These are phyloP conservation scores for Vespertilio murinus DNA, from an alignment of 2,797 vertebrate species.

Conservation along the genomic window DNA sequence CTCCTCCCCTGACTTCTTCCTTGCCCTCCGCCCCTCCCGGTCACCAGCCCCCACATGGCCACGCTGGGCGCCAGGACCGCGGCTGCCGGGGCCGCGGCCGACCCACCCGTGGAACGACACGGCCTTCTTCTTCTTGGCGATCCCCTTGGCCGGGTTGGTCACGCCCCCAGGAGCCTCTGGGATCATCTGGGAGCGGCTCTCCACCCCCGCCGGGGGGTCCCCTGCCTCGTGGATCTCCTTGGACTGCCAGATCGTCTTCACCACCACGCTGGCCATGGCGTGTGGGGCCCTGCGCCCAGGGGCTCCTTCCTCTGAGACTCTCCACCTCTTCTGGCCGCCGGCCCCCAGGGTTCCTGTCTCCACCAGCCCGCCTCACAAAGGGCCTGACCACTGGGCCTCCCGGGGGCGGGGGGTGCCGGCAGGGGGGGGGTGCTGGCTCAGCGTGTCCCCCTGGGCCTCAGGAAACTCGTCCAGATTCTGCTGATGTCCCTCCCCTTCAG, in stretches of 20 bases:
- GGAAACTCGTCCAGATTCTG: not conserved
- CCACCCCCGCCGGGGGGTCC: slow-evolving; percentile 46
- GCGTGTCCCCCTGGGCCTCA: not conserved
- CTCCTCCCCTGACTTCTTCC: not conserved
- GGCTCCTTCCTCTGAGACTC: slow-evolving; percentile 52
- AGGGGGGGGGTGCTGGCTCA: not conserved
- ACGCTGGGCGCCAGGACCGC: not conserved
- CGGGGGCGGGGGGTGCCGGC: not conserved
- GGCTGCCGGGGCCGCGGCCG: not conserved
- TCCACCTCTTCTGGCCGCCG: slow-evolving; percentile 42
- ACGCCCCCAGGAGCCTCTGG: slow-evolving; percentile 69
- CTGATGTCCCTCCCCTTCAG: not conserved
- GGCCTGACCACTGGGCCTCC: slow-evolving; percentile 62
- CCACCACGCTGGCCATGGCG: slow-evolving; percentile 79
- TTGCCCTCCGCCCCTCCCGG: not conserved
- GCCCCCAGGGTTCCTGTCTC: not conserved
- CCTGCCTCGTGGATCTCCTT: slow-evolving; percentile 80
- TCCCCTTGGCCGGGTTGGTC: slow-evolving; percentile 67
- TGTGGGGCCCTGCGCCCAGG: slow-evolving; percentile 52
- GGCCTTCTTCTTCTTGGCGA: slow-evolving; percentile 80
- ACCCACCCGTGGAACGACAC: slow-evolving; percentile 82
- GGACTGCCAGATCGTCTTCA: slow-evolving; percentile 83
- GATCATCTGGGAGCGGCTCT: slow-evolving; percentile 65
- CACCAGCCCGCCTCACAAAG: slow-evolving; percentile 71
- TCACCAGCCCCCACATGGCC: not conserved